phyloP scores from a whole-genome alignment of 1,140 invertebrate genomes.

The Penaeus vannamei region DNA sequence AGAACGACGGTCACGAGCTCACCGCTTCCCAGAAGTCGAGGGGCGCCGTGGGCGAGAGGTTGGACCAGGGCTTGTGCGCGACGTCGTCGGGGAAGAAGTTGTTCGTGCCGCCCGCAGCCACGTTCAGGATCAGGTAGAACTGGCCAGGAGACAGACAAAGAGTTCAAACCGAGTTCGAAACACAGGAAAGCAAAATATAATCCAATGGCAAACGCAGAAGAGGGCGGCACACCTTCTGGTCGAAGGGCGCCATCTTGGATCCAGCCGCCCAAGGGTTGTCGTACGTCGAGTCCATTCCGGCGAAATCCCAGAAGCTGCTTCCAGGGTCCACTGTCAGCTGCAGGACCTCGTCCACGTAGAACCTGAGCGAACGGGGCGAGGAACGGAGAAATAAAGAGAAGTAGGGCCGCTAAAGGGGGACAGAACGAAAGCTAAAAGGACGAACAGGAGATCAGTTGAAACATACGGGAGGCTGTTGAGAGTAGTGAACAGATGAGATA shows the following conservation, averaged over 20 bases:
- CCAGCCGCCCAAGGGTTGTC: slow-evolving; percentile 1
- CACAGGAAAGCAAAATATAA: too few species aligned
- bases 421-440: too few species aligned
- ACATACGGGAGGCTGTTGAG: too few species aligned
- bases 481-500: too few species aligned
- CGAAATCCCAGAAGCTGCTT: slow-evolving; percentile 71
- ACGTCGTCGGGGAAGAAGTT: slow-evolving; percentile 74
- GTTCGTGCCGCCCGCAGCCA: slow-evolving; percentile 82
- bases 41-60: slow-evolving; percentile 71
- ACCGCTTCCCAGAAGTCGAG: slow-evolving; percentile 71
- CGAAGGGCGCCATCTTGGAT: background rate
- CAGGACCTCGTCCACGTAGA: slow-evolving; percentile 61
- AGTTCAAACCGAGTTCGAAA: slow-evolving; percentile 45
- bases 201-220: too few species aligned
- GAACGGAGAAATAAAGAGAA: too few species aligned
- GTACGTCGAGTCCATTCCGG: slow-evolving; percentile 54
- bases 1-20: too few species aligned
- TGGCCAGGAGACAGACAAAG: slow-evolving; percentile 80
- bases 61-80: slow-evolving; percentile 79
- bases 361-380: slow-evolving; percentile 2
- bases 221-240: slow-evolving; percentile 70
- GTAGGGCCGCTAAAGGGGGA: too few species aligned
- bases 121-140: slow-evolving; percentile 81
- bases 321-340: slow-evolving; percentile 70
- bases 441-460: too few species aligned